Percentiles rank a stretch among this genome's conserved stretches.
phyloP scores from a whole-genome alignment of 2,888 invertebrate species.

The Sclerodermus sp. region DNA sequence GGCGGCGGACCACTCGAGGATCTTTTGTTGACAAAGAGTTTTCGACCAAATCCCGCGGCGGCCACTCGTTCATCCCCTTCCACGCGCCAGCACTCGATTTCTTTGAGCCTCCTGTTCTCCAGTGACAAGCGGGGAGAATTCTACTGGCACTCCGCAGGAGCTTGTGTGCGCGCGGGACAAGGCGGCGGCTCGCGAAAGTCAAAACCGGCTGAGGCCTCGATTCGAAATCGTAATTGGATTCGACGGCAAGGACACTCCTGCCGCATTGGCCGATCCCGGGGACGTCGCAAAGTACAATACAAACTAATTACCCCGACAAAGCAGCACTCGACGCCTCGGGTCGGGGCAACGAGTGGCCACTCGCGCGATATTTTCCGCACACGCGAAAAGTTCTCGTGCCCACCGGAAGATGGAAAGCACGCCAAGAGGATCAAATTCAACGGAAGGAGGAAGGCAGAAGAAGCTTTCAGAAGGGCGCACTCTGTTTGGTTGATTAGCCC shows the following conservation, averaged over 20 bases:
- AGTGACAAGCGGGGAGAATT: conserved; percentile 4
- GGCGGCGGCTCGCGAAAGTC: too few relatives aligned
- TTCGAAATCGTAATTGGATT: conserved; percentile 40
- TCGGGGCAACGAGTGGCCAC: conserved; percentile 40
- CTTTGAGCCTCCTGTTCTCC: too few relatives aligned
- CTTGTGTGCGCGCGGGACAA: too few relatives aligned
- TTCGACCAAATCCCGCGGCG: conserved; percentile 17
- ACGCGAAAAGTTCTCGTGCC: conserved; percentile 33
- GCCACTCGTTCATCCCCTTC: conserved; percentile 8
- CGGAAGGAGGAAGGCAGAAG: conserved; percentile 12
- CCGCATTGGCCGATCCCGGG: conserved; percentile 29
- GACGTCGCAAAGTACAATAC: conserved; percentile 50
- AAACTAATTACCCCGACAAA: conserved; percentile 54
- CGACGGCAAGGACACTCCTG: conserved; percentile 9
- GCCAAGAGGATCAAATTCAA: conserved; percentile 10
- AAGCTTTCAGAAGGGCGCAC: conserved; percentile 14
- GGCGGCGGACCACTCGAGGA: conserved; percentile 20
- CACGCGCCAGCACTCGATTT: neutral
- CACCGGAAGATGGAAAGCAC: conserved; percentile 8
- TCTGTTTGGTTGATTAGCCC: conserved; percentile 47
- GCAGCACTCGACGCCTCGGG: conserved; percentile 44
- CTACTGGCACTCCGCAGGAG: conserved; percentile 10
- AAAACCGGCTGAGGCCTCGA: neutral
- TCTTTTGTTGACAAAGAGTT: conserved; percentile 32
- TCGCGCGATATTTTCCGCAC: conserved; percentile 46